Base-by-base conservation (phyloP, 1,140 invertebrate genomes). In the Drosophila parvula region DNA sequence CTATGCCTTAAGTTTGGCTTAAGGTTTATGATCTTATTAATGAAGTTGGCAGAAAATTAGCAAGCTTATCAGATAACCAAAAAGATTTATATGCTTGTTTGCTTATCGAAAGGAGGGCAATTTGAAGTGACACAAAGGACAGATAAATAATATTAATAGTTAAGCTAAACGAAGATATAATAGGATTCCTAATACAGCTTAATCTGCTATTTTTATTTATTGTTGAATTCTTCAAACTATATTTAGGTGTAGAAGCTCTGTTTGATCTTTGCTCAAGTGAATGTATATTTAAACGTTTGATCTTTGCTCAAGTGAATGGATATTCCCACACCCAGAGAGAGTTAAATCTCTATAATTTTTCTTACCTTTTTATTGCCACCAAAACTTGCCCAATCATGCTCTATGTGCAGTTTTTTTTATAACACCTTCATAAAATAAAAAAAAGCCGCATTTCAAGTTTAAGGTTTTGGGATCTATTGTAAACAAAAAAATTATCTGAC, bases 381-480 rank as follows among this genome's bases (percentile, higher is more conserved):
- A 8, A 41, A 70, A 71, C 5, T 1, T 58, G 30, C 28, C 1
- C 1, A 4, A 11, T 71, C 68, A 71, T 41, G 43, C 6, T 40
- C 9, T 5, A 8, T 5, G 4, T 28, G 50, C 63, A 57, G 18
- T 22, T 57, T 58, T 48, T 67, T 32, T 6, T 14, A 11, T 47
- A 48, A 57, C 32, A 47, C 50, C 32, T 67, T n/a, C 18, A 41
- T 22, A 36, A 48, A 71, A 41, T 16, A 40, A 28, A 55, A 47
- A 34, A 57, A 58, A 40, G 48, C 58, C 7, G 30, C 22, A 18
- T 32, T 67, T 71, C 44, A 71, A 71, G 69, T 38, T 71, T 38
- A 41, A 59, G 69, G 44, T 40, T 71, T 71, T 71, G n/a, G 34
- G 18, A 58, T 18, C 14, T 28, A 27, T 59, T 65, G 57, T 44